These are phyloP conservation scores for Pelobates fuscus DNA, from an alignment of 2,113 vertebrate genomes.

Conservation along the genomic window DNA sequence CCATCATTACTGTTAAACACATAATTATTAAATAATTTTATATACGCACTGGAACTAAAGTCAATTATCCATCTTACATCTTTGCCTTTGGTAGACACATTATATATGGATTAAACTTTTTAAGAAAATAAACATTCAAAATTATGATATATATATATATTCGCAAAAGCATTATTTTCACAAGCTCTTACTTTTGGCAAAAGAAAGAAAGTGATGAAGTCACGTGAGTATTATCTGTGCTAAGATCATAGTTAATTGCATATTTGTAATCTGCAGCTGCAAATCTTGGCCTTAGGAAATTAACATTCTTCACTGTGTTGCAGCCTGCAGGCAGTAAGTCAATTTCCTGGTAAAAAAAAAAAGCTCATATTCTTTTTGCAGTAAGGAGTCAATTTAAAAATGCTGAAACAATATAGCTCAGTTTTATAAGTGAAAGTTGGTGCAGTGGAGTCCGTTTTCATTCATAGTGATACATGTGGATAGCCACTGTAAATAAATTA, in stretches of 20 bases:
- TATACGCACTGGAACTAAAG: too few relatives aligned
- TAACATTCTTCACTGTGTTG: slow-evolving; percentile 46
- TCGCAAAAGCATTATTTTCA: too few relatives aligned
- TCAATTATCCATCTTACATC: too few relatives aligned
- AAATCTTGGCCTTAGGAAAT: slow-evolving; percentile 48
- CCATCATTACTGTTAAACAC: too few relatives aligned
- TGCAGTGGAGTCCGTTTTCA: slow-evolving; percentile 19
- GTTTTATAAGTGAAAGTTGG: slow-evolving; percentile 23
- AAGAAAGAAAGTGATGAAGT: slow-evolving; percentile 37
- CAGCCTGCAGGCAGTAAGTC: slow-evolving; percentile 42
- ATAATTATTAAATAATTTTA: too few relatives aligned
- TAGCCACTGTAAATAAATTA: slow-evolving; percentile 25
- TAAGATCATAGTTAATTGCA: slow-evolving; percentile 49
- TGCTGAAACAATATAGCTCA: slow-evolving; percentile 45
- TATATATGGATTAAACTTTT: too few relatives aligned
- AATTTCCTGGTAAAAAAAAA: slow-evolving; percentile 45
- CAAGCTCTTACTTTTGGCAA: slow-evolving; percentile 1
- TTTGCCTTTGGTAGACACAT: too few relatives aligned
- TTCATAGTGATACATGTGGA: slow-evolving; percentile 13
- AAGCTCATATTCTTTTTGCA: slow-evolving; percentile 37
- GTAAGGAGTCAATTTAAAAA: slow-evolving; percentile 48
- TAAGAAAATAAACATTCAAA: too few relatives aligned
- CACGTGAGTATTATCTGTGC: slow-evolving; percentile 38
- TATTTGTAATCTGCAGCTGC: slow-evolving; percentile 47
- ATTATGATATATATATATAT: too few relatives aligned